Evolutionary conservation across 2,113 vertebrate species (phyloP).

Genomic region (Tupaia chinensis): DNA sequence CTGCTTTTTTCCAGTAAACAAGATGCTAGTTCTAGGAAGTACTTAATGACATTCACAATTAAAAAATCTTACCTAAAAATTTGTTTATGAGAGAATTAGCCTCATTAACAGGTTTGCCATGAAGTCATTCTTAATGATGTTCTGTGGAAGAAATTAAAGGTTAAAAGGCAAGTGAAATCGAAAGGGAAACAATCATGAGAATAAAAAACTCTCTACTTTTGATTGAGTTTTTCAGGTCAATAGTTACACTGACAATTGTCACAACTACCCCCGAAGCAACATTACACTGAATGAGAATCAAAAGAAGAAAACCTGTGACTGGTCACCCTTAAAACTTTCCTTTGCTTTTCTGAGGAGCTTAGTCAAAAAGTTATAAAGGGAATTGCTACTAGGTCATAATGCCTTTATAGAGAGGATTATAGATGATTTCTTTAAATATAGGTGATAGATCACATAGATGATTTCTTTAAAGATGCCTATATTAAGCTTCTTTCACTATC

Average conservation of each 20-base stretch:
- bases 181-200: background rate
- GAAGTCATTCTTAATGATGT: slow-evolving; percentile 12
- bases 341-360: background rate
- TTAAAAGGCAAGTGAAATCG: slow-evolving; percentile 1
- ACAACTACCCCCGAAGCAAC: background rate
- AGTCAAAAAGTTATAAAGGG: background rate
- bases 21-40: slow-evolving; percentile 73
- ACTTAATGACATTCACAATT: slow-evolving; percentile 61
- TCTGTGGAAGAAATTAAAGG: slow-evolving; percentile 33
- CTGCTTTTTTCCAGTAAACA: slow-evolving; percentile 52
- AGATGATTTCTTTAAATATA: too few species aligned
- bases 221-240: slow-evolving; percentile 2
- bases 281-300: background rate
- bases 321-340: background rate
- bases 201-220: background rate
- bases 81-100: slow-evolving; percentile 11
- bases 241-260: background rate
- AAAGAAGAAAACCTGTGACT: background rate
- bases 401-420: background rate
- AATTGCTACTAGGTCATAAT: background rate
- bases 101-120: slow-evolving; percentile 9
- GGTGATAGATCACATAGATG: too few species aligned
- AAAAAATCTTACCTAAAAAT: slow-evolving; percentile 26
- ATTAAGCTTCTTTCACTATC: background rate
- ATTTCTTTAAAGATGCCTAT: background rate